phyloP scores from a whole-genome alignment of 2,888 invertebrate species.

The Silvanus unidentatus region DNA sequence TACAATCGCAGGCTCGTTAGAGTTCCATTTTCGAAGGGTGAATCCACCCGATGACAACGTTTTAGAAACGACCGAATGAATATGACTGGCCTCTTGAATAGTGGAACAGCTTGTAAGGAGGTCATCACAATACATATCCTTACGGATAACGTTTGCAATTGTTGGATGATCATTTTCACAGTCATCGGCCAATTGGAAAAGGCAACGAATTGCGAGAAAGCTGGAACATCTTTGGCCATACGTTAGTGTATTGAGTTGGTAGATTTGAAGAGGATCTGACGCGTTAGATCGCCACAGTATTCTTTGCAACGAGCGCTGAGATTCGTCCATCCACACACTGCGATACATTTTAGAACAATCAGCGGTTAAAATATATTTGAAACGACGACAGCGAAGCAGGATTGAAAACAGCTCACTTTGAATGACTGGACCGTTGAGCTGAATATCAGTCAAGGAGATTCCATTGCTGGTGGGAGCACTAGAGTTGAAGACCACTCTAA shows the following conservation, averaged over 20 bases:
- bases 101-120: slow-evolving; percentile 5
- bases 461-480: neutral
- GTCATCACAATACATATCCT: slow-evolving; percentile 12
- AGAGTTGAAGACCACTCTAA: slow-evolving; percentile 9
- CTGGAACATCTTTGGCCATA: slow-evolving; percentile 7
- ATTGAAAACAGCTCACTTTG: slow-evolving; percentile 10
- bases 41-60: slow-evolving; percentile 4
- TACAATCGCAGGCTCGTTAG: slow-evolving; percentile 4
- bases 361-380: slow-evolving; percentile 10
- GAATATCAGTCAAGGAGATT: slow-evolving; percentile 5
- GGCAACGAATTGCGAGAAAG: slow-evolving; percentile 9
- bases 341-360: slow-evolving; percentile 12
- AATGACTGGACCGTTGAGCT: slow-evolving; percentile 7
- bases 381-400: slow-evolving; percentile 2
- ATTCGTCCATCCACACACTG: slow-evolving; percentile 4
- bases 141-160: neutral
- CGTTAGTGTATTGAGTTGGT: slow-evolving; percentile 5
- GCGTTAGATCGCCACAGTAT: slow-evolving; percentile 12
- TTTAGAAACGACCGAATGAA: neutral
- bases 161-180: neutral
- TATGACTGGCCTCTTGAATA: neutral
- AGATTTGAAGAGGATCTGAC: neutral
- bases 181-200: slow-evolving; percentile 6
- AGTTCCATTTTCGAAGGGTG: slow-evolving; percentile 6
- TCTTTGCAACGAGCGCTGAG: slow-evolving; percentile 4